Evolutionary conservation across 2,888 invertebrate genomes (phyloP).

Genomic region (Meliscaeva auricollis): DNA sequence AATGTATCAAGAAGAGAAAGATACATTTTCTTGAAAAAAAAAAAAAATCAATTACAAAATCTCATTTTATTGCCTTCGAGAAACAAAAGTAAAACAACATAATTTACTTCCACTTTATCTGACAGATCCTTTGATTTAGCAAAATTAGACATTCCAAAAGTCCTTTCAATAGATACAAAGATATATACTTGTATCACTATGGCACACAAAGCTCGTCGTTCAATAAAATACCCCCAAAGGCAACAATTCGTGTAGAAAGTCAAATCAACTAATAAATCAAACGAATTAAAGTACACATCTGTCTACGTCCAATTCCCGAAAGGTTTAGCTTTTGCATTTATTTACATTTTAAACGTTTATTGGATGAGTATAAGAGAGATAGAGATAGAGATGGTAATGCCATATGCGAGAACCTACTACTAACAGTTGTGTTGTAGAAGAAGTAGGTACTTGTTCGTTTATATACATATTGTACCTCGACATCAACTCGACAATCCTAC

Average conservation of each 20-base stretch:
- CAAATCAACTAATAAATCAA: slow-evolving; percentile 38
- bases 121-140: slow-evolving; percentile 31
- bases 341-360: slow-evolving; percentile 40
- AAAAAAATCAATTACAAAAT: slow-evolving; percentile 5
- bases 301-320: slow-evolving; percentile 40
- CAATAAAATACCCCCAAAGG: slow-evolving; percentile 26
- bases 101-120: slow-evolving; percentile 23
- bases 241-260: slow-evolving; percentile 34
- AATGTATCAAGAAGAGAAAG: no score
- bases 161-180: slow-evolving; percentile 1
- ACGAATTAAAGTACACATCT: slow-evolving; percentile 45
- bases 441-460: not conserved
- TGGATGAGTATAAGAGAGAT: not conserved
- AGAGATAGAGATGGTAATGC: not conserved
- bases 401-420: no score
- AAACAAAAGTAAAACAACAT: slow-evolving; percentile 31
- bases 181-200: not conserved
- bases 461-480: not conserved
- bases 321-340: slow-evolving; percentile 41
- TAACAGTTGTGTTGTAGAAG: not conserved
- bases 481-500: not conserved
- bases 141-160: slow-evolving; percentile 31
- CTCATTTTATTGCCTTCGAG: not conserved
- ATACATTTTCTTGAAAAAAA: no score
- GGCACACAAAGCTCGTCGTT: slow-evolving; percentile 7